Conservation (phyloP, 2,113 vertebrate species). For the Ascaphus truei region DNA sequence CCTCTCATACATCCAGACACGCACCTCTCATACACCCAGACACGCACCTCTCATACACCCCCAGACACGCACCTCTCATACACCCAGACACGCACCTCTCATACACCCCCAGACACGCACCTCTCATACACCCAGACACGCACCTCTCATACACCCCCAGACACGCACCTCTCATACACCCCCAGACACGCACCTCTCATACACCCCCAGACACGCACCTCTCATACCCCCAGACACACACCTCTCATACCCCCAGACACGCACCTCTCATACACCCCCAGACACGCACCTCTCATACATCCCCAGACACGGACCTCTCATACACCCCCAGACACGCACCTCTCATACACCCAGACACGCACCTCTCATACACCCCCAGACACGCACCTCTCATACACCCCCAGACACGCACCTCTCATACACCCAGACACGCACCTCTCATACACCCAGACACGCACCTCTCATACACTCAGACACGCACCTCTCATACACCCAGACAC, state of each 20-base stretch:
- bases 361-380: not conserved
- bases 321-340: not conserved
- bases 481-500: not conserved
- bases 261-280: too few species aligned
- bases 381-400: not conserved
- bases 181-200: not conserved
- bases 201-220: not conserved
- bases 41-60: not conserved
- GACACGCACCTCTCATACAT: not conserved
- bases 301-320: too few species aligned
- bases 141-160: not conserved
- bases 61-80: not conserved
- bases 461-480: not conserved
- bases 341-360: not conserved
- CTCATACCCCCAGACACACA: not conserved
- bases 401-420: too few species aligned
- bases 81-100: not conserved
- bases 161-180: too few species aligned
- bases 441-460: too few species aligned
- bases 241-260: conserved; percentile 2
- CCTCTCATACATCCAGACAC: not conserved
- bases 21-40: not conserved
- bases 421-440: not conserved
- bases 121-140: too few species aligned
- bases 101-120: not conserved